These are phyloP conservation scores for Eulimnadia texana DNA, from an alignment of 1,140 invertebrate species.

Conservation along the genomic window DNA sequence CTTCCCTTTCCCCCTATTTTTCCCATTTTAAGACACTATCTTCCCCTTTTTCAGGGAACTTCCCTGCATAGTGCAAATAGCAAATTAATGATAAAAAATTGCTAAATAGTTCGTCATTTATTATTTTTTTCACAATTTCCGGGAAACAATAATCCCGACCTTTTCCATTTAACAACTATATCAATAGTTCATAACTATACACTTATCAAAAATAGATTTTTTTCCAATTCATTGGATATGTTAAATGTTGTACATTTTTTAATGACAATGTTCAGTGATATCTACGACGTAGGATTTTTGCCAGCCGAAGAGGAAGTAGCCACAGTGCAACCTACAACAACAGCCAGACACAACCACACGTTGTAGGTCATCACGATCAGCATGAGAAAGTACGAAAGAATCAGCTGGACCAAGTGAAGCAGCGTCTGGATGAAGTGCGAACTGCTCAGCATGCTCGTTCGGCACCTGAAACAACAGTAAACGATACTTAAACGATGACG, in stretches of 20 bases:
- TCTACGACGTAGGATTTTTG: slow-evolving; percentile 77
- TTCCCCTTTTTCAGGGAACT: no score
- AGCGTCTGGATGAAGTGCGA: slow-evolving; percentile 73
- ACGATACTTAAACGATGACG: no score
- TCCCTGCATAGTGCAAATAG: no score
- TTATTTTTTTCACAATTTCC: neutral
- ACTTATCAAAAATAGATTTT: no score
- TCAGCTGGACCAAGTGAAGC: slow-evolving; percentile 77
- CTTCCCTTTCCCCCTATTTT: no score
- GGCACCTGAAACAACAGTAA: neutral
- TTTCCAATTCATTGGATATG: neutral
- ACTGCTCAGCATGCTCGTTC: slow-evolving; percentile 45
- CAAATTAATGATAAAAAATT: no score
- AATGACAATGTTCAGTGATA: slow-evolving; percentile 91
- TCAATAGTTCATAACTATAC: no score
- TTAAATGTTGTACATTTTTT: slow-evolving; percentile 19
- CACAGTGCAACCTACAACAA: slow-evolving; percentile 78
- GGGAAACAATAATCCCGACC: no score
- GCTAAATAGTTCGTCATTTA: no score
- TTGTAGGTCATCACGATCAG: slow-evolving; percentile 98
- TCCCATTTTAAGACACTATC: no score
- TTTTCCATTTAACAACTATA: no score
- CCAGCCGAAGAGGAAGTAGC: slow-evolving; percentile 91
- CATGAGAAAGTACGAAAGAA: slow-evolving; percentile 87
- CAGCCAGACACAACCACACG: slow-evolving; percentile 76